Base-by-base conservation (phyloP, 2,888 invertebrate species). In the Helleia helle region DNA sequence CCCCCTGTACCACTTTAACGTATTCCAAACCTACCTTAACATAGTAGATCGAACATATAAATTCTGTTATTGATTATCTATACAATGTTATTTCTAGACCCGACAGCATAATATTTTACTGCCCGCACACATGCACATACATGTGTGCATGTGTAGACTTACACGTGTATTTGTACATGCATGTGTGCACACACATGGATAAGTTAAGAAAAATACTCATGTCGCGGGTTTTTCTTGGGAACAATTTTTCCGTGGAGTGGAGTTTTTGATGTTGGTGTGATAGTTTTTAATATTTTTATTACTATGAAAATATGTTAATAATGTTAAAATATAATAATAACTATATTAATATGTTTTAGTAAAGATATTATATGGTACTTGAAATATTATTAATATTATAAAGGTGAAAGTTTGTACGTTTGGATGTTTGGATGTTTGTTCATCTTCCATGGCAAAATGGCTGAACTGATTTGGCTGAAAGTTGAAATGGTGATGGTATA, bases 71-170 rank as follows among this genome's bases (percentile, higher is more conserved):
- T 84, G 84, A 84, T 84, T 84, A 83, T 81, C 84, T 77, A 84
- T 84, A 84, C 84, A 84, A 83, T 83, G 84, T 84, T 84, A 83
- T 84, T 84, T 79, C 80, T 67, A 76, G 76, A 71, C 70, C 66
- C 81, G 79, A 76, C 81, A 79, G 84, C 80, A 81, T 84, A 84
- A 84, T 84, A 84, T 84, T 84, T 84, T 84, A 84, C 80, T 80
- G 77, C 76, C 84, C 71, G 73, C 69, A 65, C 67, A 65, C 62
- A 52, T 47, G 46, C 43, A 46, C 31, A 18, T 14, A 38, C 34
- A 44, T 41, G 44, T 43, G 51, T 56, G n/a, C n/a, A n/a, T n/a
- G 53, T 50, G 54, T 53, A 51, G 51, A 42, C 44, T 44, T 38
- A 41, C 41, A 49, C 43, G 49, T 44, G 38, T 30, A 11, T 28